These are phyloP conservation scores for Nematolebias whitei DNA, from an alignment of 2,113 vertebrate species.

Conservation along the genomic window DNA sequence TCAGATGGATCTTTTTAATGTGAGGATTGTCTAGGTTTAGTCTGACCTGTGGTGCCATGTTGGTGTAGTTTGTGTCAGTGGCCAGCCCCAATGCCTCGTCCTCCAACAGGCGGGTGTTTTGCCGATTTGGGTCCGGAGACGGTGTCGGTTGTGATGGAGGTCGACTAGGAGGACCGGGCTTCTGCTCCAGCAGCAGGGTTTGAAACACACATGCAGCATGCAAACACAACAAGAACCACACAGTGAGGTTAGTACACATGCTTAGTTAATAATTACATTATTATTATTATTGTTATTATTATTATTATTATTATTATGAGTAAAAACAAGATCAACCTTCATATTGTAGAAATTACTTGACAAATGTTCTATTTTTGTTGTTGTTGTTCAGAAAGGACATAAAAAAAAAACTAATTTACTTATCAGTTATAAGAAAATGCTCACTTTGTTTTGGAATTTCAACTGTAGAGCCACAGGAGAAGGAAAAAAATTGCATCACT, in stretches of 20 bases:
- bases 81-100: constrained; percentile 82
- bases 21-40: background rate
- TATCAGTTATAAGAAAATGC: too few species aligned
- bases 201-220: constrained; percentile 37
- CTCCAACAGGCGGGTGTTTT: constrained; percentile 84
- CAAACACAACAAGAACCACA: constrained; percentile 16
- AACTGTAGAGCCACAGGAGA: too few species aligned
- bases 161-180: constrained; percentile 86
- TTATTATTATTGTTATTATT: background rate
- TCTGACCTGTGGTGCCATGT: constrained; percentile 87
- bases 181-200: constrained; percentile 70
- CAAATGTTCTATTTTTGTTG: too few species aligned
- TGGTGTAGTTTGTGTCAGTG: constrained; percentile 81
- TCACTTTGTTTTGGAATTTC: too few species aligned
- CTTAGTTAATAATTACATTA: background rate
- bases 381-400: too few species aligned
- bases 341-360: too few species aligned
- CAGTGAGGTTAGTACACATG: constrained; percentile 17
- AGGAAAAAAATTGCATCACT: too few species aligned
- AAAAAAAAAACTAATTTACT: too few species aligned
- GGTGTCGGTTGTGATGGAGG: constrained; percentile 89
- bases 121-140: constrained; percentile 86
- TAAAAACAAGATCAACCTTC: background rate
- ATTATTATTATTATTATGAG: background rate
- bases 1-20: background rate